Conservation (phyloP, 2,113 vertebrate species). For the Triplophysa tibetana region DNA sequence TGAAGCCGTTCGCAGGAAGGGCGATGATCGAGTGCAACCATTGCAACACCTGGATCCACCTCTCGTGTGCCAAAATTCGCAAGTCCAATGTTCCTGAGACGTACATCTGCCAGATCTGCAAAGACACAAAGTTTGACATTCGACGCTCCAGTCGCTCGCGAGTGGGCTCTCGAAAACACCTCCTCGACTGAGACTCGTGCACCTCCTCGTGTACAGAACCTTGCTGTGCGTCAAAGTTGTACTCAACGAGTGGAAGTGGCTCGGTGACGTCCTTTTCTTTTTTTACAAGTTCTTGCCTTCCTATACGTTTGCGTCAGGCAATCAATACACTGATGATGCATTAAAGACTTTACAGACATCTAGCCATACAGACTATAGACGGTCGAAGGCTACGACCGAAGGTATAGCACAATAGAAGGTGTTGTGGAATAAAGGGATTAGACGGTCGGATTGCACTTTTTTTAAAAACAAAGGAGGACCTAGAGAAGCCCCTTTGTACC, state of each 20-base stretch:
- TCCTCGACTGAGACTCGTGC: conserved; percentile 80
- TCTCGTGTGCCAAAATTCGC: conserved; percentile 97
- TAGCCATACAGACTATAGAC: background rate
- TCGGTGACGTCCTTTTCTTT: conserved; percentile 38
- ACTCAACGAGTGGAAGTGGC: conserved; percentile 10
- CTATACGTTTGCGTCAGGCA: conserved; percentile 71
- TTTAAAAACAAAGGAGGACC: conserved; percentile 22
- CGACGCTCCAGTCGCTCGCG: conserved; percentile 94
- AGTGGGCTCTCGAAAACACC: conserved; percentile 85
- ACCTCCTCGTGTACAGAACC: conserved; percentile 26
- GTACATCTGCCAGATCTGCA: conserved; percentile 94
- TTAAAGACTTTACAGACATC: conserved; percentile 41
- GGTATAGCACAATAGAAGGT: conserved; percentile 59
- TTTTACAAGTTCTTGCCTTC: conserved; percentile 56
- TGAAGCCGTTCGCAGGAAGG: conserved; percentile 94
- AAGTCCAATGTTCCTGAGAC: conserved; percentile 96
- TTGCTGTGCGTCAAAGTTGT: background rate
- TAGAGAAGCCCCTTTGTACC: conserved; percentile 25
- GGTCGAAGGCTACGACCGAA: conserved; percentile 59
- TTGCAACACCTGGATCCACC: conserved; percentile 96
- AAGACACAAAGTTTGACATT: conserved; percentile 88
- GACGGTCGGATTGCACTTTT: conserved; percentile 42
- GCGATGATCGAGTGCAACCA: conserved; percentile 98
- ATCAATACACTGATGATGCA: conserved; percentile 69
- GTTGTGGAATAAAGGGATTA: background rate